Conservation (phyloP, 2,888 invertebrate species). For the Ichneumon xanthorius region DNA sequence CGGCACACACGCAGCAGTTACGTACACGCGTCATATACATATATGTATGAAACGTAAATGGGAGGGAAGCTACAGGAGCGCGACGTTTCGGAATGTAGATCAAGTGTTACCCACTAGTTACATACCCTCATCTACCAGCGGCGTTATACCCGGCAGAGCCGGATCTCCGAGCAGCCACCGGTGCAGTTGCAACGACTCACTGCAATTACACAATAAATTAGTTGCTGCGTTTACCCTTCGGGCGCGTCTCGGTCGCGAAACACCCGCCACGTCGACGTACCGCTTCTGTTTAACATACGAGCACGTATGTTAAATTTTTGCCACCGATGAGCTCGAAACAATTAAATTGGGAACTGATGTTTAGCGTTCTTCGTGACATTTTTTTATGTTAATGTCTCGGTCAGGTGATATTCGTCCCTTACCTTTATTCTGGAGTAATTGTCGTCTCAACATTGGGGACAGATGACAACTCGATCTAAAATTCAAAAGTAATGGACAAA, state of each 20-base stretch:
- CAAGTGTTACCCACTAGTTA: constrained; percentile 64
- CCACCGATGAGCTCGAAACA: neutral
- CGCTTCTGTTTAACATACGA: constrained; percentile 29
- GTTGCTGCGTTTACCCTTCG: constrained; percentile 49
- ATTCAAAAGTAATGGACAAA: too few species aligned
- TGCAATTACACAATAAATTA: constrained; percentile 66
- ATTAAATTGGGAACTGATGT: neutral
- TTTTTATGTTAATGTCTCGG: too few species aligned
- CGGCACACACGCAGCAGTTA: neutral
- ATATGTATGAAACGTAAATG: constrained; percentile 31
- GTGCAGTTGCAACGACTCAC: constrained; percentile 60
- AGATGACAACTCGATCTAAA: too few species aligned
- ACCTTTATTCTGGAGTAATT: too few species aligned
- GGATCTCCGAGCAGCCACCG: constrained; percentile 44
- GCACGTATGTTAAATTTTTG: neutral
- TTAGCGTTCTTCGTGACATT: too few species aligned
- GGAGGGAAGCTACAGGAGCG: constrained; percentile 38
- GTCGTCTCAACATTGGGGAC: too few species aligned
- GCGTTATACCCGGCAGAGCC: constrained; percentile 38
- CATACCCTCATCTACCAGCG: constrained; percentile 46
- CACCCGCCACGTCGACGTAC: neutral
- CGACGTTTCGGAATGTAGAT: constrained; percentile 67
- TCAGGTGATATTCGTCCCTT: too few species aligned
- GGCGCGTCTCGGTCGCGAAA: constrained; percentile 2
- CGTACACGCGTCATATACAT: constrained; percentile 17